Percentiles rank a stretch among this genome's conserved stretches.
Conservation (phyloP, 2,797 vertebrate genomes). For the Phylloscopus collybita region DNA sequence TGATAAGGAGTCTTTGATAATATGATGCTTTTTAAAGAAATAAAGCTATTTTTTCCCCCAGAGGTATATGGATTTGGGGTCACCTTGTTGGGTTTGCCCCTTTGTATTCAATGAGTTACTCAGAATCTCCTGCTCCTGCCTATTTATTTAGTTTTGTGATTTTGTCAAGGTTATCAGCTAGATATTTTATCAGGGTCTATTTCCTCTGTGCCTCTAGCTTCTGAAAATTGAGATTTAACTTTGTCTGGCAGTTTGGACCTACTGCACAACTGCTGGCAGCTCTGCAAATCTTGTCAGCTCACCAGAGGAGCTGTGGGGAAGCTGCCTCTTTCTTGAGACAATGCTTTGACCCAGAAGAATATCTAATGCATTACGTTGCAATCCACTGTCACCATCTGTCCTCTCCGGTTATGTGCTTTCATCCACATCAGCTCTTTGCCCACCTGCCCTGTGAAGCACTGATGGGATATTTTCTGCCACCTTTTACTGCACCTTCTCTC, state of each 20-base stretch:
- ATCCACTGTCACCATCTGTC: neutral
- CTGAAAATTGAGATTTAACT: neutral
- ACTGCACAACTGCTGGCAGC: neutral
- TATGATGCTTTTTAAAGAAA: neutral
- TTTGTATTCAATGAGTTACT: neutral
- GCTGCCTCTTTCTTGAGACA: neutral
- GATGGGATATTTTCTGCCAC: neutral
- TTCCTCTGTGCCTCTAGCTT: neutral
- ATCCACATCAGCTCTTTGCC: neutral
- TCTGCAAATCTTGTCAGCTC: neutral
- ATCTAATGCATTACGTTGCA: neutral
- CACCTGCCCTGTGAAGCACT: neutral
- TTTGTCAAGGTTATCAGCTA: neutral
- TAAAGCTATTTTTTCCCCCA: neutral
- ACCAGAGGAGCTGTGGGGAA: neutral
- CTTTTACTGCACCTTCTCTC: neutral
- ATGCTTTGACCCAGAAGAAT: neutral
- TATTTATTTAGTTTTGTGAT: neutral
- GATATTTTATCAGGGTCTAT: neutral
- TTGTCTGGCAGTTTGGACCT: neutral
- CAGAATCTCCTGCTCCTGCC: neutral
- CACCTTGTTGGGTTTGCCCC: neutral
- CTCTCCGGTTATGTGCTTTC: neutral
- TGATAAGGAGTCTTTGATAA: slow-evolving; percentile 26
- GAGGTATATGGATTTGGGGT: neutral